These are phyloP conservation scores for Plecotus auritus DNA, from an alignment of 2,113 vertebrate genomes.

Conservation along the genomic window DNA sequence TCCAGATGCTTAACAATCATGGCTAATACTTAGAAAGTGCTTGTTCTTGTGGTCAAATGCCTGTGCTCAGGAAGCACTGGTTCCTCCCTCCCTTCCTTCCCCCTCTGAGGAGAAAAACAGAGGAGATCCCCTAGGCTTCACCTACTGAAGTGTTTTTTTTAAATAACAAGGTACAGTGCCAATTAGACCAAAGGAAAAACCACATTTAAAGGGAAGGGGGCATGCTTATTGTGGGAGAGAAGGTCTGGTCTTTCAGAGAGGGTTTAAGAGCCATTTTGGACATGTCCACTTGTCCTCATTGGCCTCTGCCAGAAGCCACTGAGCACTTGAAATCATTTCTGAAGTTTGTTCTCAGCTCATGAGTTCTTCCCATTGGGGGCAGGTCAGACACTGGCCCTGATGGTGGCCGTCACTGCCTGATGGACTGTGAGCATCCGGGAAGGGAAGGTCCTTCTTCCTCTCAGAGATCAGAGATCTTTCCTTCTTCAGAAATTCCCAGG, in stretches of 20 bases:
- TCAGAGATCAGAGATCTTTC: background rate
- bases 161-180: background rate
- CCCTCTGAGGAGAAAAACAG: background rate
- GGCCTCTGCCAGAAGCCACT: background rate
- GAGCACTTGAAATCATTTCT: background rate
- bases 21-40: background rate
- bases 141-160: background rate
- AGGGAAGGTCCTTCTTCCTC: background rate
- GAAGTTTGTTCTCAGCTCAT: background rate
- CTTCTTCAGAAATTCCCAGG: background rate
- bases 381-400: background rate
- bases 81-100: background rate
- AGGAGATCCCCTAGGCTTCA: background rate
- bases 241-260: background rate
- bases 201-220: background rate
- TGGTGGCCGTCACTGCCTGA: accelerated
- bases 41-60: background rate
- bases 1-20: background rate
- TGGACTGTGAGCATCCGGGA: background rate
- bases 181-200: background rate
- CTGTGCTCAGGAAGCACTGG: accelerated
- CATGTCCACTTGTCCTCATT: background rate
- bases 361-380: background rate
- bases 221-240: background rate
- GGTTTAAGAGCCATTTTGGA: background rate